Conservation (phyloP, 1,140 invertebrate species). For the Drosophila willistoni region DNA sequence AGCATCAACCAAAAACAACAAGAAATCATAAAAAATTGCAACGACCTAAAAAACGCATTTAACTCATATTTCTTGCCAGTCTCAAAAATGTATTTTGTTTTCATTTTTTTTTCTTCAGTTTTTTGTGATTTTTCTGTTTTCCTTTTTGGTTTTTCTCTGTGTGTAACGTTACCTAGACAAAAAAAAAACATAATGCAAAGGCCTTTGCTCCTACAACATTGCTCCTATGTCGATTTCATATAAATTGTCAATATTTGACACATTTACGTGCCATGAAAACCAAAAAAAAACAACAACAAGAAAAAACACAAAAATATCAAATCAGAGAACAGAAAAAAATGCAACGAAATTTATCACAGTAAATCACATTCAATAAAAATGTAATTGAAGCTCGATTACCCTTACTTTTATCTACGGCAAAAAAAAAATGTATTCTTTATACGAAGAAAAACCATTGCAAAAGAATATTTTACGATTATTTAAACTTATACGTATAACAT, state of each 20-base stretch:
- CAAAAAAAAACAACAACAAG: slow-evolving; percentile 41
- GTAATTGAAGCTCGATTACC: slow-evolving; percentile 8
- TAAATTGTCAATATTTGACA: slow-evolving; percentile 81
- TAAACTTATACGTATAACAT: too few species aligned
- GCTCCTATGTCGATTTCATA: slow-evolving; percentile 71
- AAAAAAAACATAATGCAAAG: background rate
- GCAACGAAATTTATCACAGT: background rate
- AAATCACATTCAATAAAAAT: slow-evolving; percentile 5
- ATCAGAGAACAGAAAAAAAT: slow-evolving; percentile 5
- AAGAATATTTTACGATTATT: too few species aligned
- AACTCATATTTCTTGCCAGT: slow-evolving; percentile 77
- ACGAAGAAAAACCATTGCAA: too few species aligned
- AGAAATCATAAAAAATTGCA: slow-evolving; percentile 52
- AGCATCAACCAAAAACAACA: slow-evolving; percentile 27
- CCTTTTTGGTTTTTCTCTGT: too few species aligned
- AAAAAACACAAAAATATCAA: slow-evolving; percentile 18
- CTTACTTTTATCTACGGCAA: background rate
- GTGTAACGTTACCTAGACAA: slow-evolving; percentile 17
- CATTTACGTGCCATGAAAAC: slow-evolving; percentile 62
- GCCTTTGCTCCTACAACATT: slow-evolving; percentile 32
- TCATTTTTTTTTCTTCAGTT: too few species aligned
- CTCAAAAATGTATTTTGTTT: slow-evolving; percentile 35
- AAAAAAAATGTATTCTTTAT: too few species aligned
- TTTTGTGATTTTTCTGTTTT: slow-evolving; percentile 3
- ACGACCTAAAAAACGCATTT: slow-evolving; percentile 76